Evolutionary conservation across 2,797 vertebrate species (phyloP).

Genomic region (Muscicapa striata): DNA sequence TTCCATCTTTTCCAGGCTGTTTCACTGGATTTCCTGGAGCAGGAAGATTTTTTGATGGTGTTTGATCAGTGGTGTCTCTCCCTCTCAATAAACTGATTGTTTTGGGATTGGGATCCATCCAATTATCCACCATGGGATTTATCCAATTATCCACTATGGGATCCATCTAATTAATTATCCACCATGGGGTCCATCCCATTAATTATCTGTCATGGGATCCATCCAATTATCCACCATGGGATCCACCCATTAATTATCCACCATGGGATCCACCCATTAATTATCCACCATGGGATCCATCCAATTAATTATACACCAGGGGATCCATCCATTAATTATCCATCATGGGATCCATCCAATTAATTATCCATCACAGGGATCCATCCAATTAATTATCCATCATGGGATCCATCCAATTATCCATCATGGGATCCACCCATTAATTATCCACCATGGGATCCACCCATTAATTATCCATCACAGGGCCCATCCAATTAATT

Average conservation of each 20-base stretch:
- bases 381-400: no score
- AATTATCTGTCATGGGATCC: not conserved
- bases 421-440: not conserved
- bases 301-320: not conserved
- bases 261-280: fast-evolving
- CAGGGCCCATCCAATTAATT: no score
- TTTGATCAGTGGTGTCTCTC: not conserved
- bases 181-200: not conserved
- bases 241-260: not conserved
- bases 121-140: not conserved
- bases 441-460: no score
- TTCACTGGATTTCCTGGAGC: not conserved
- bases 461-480: not conserved
- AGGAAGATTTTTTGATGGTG: not conserved
- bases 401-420: not conserved
- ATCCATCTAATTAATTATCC: not conserved
- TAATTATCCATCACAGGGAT: not conserved
- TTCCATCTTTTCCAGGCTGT: not conserved
- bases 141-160: not conserved
- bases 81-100: not conserved
- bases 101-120: not conserved
- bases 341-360: no score
- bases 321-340: not conserved
- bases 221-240: not conserved
- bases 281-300: not conserved